A percentile compares a stretch with the other conserved stretches of the same genome.
Evolutionary conservation across 1,140 invertebrate genomes (phyloP).

Genomic region (Bilobella aurantiaca): DNA sequence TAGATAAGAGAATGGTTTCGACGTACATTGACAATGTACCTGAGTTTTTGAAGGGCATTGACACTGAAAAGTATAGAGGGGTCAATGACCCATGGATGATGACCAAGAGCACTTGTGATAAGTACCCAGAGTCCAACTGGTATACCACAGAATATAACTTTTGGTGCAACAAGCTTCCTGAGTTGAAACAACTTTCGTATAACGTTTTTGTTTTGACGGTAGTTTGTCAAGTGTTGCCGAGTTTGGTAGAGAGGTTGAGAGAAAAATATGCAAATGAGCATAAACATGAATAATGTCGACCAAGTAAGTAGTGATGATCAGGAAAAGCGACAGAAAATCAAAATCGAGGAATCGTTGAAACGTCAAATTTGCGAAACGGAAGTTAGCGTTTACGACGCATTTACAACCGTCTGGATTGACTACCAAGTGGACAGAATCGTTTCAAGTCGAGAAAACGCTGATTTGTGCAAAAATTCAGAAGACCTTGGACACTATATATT

Average conservation of each 20-base stretch:
- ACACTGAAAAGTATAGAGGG: background rate
- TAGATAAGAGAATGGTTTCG: no score
- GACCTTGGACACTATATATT: background rate
- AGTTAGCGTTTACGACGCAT: background rate
- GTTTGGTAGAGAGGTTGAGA: no score
- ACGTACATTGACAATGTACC: background rate
- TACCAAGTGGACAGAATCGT: background rate
- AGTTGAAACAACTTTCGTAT: background rate
- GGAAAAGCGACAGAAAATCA: background rate
- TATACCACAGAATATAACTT: background rate
- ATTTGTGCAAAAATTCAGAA: background rate
- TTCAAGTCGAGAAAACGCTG: background rate
- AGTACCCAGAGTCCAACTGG: no score
- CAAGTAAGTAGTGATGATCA: no score
- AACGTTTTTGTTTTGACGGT: background rate
- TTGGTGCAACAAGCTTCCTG: background rate
- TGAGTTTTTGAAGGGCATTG: background rate
- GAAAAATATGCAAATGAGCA: no score
- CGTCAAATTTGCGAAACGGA: background rate
- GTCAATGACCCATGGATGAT: background rate
- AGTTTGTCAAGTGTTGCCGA: background rate
- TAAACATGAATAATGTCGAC: no score
- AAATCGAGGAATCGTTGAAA: background rate
- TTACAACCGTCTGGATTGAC: background rate
- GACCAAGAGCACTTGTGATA: background rate